Base-by-base conservation (phyloP, 2,113 vertebrate species). In the Rostratula benghalensis region DNA sequence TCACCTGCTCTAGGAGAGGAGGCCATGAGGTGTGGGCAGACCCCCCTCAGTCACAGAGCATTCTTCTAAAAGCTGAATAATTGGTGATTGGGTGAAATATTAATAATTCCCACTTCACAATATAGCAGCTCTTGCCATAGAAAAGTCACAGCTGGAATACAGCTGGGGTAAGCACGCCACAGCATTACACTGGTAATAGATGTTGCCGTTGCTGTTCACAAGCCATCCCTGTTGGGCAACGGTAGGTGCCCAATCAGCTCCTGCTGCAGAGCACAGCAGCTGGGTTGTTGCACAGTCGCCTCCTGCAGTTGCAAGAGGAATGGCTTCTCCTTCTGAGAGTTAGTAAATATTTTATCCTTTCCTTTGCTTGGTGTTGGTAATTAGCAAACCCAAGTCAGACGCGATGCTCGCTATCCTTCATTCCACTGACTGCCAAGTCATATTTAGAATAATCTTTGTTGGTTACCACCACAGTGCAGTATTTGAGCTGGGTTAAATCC, bases 401-500 rank as follows among this genome's bases (percentile, higher is more conserved):
- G 8, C 0, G 27, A 60, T 7, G 57, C 81, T 89, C 1, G 0
- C 63, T 69, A n/a, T 43, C 71, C 48, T 79, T 93, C 57, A 12
- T 92, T 82, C 83, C 30, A 12, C 69, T 3, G 41, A 69, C 69
- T 21, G 20, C 86, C 86, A 56, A 68, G 73, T 57, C 33, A 5
- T 45, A 35, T 77, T 81, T 53, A 45, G 74, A 68, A 69, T 76
- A 45, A 68, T 59, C 73, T 90, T 71, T 39, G 61, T 31, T 87
- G 61, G 76, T 96, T 25, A 13, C 50, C 31, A 21, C 59, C 51
- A 43, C 85, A 67, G 12, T 25, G 57, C 37, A 5, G 57, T 73
- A 79, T 24, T 95, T 89, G 73, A 79, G 81, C 86, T 87, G 89
- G 67, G 85, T 81, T 63, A 81, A 75, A 87, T 81, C 86, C 73